Base-by-base conservation (phyloP, 2,113 vertebrate species). In the Delphinus delphis region DNA sequence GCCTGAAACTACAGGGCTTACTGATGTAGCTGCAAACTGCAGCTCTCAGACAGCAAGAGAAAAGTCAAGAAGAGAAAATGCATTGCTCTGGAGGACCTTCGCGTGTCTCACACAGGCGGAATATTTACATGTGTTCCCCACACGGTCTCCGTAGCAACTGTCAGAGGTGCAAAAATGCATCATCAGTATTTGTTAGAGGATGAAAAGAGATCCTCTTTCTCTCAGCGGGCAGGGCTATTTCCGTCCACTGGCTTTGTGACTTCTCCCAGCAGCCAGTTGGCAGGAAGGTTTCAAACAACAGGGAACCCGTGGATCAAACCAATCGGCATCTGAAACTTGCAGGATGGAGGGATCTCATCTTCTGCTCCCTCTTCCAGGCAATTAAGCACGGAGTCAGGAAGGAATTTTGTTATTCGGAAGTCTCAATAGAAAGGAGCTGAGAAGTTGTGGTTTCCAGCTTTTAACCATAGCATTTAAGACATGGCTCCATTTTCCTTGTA, bases 91-190 rank as follows among this genome's bases (percentile, higher is more conserved):
- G 47, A 82, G 47, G 85, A 74, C 55, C 47, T 90, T 25, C 2
- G 41, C 1, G 1, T 50, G 88, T 93, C 87, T 93, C 93, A 92
- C 65, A 60, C 80, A 96, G 3, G 65, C 76, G 0, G 26, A 90
- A 3, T 98, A 9, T 98, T 98, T 98, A 97, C 87, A 79, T 97
- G 97, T 98, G 77, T 97, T 98, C 96, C 70, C 79, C 73, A 28
- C 76, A 67, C 3, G 0, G 87, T 97, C 90, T 94, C 97, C 36
- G 94, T 91, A 84, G 96, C 97, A 98, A 97, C 95, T 73, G 98
- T 95, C 97, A 93, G 92, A 81, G 36, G 77, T 50, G 62, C 91
- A 98, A 96, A 97, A 95, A 97, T 96, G 92, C 92, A 73, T 90
- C 71, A 0, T 73, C 6, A 28, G 65, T 95, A 68, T 97, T 92